Base-by-base conservation (phyloP, 2,888 invertebrate genomes). In the Trissonchulus latispiculum region DNA sequence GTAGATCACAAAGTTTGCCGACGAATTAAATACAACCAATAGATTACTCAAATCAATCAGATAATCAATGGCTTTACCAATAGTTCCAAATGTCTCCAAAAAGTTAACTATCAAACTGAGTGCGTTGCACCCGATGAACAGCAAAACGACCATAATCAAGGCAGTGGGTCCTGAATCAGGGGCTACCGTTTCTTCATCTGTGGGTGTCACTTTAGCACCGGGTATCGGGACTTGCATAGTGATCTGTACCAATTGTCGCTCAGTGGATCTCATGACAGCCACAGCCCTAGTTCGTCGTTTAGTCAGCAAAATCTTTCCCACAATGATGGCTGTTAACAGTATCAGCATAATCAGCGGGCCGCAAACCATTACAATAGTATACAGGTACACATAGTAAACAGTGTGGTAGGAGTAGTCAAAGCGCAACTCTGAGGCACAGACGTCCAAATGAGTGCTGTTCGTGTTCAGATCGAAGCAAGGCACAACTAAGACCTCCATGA, bases 1-100 rank as follows among this genome's bases (percentile, higher is more conserved):
- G 75, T 82, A 82, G 71, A 82, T 82, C 62, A 80, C 77, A 73
- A 82, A 80, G 72, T 81, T 81, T 77, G 80, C 80, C 70, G 79
- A 79, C 61, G 80, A 80, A 75, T 82, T 82, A 74, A 80, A 79
- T 2, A 82, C 81, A 18, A 82, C 81, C 36, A 82, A 75, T 36
- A 82, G 78, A 70, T 82, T 82, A 48, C 80, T 80, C 3, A 79
- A 70, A 77, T 82, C 82, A 59, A 82, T 80, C 36, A 82, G 76
- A 72, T 82, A 82, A 74, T 80, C 80, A 73, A 82, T 79, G 3
- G 78, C 76, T 69, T 76, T 74, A 36, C 72, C 72, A 29, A 71
- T 71, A 70, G 31, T 37, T 15, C 67, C n/a, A n/a, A 31, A 74
- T 2, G 74, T 76, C 72, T 81, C 81, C 72, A 81, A 78, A 36